phyloP scores from a whole-genome alignment of 2,113 vertebrate genomes.

The Dasypus novemcinctus region DNA sequence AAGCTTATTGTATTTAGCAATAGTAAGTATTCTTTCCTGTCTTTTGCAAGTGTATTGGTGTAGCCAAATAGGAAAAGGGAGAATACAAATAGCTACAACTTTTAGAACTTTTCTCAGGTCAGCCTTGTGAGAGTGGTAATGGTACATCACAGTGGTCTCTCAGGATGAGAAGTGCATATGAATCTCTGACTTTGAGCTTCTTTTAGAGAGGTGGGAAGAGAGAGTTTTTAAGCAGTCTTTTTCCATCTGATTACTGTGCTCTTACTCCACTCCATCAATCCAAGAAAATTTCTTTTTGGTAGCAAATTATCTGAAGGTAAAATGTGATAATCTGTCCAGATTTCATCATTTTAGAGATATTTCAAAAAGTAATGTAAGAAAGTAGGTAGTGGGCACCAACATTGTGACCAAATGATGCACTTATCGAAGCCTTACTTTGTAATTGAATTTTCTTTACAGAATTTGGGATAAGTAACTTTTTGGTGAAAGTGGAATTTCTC shows the following conservation, averaged over 20 bases:
- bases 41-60: background rate
- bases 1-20: background rate
- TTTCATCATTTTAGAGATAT: background rate
- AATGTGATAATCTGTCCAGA: background rate
- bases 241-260: background rate
- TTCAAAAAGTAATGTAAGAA: conserved; percentile 16
- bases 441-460: background rate
- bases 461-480: background rate
- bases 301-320: background rate
- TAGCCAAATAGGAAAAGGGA: background rate
- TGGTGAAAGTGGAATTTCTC: background rate
- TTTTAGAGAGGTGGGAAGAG: background rate
- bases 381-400: background rate
- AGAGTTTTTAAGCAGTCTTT: background rate
- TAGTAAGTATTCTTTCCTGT: background rate
- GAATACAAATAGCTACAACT: background rate
- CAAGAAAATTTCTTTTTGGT: background rate
- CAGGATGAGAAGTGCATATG: background rate
- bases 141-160: background rate
- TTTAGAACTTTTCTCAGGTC: background rate
- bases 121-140: background rate
- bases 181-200: background rate
- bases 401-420: background rate
- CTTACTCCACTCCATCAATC: background rate
- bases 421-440: background rate